Base-by-base conservation (phyloP, 2,113 vertebrate species). In the Carassius auratus region DNA sequence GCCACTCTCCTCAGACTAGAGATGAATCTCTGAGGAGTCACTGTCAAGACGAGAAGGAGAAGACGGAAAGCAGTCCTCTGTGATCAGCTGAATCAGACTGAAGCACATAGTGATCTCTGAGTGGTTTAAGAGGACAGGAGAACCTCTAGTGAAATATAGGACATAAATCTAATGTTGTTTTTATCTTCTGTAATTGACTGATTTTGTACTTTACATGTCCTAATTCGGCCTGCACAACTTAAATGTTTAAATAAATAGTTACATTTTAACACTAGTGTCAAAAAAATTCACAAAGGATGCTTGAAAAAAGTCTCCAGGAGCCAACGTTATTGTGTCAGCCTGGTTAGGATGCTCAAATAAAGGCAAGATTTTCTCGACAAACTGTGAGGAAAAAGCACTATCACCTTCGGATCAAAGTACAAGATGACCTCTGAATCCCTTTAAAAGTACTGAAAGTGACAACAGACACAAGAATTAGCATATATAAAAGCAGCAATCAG, bases 1-100 rank as follows among this genome's bases (percentile, higher is more conserved):
- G 76, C 45, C 75, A 26, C 26, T 57, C 33, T 78, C 50, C 50
- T 79, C 76, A 79, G 33, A 86, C 77, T 74, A 66, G 23, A 50
- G 36, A 68, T 26, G 15, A 73, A 69, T 85, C 84, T 85, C 84
- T 5, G 75, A 79, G 81, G 85, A 66, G n/a, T 57, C 17, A 0
- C 48, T 71, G 75, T 78, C 69, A 66, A 62, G 66, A 79, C n/a
- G 23, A 14, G 23, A 14, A 36, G 8, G 15, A 55, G 55, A 30
- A 36, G 61, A 38, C 61, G 74, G 64, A 30, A 59, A 75, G 33
- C 78, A 26, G 26, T 23, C 52, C 48, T 19, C 38, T 52, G 73
- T 55, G 57, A 84, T 84, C 73, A 66, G 12, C 62, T 76, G 42
- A 85, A 85, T 66, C 64, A 36, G 73, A 84, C 23, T 21, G 69